phyloP scores from a whole-genome alignment of 2,888 invertebrate genomes.

The Harmothoe impar region DNA sequence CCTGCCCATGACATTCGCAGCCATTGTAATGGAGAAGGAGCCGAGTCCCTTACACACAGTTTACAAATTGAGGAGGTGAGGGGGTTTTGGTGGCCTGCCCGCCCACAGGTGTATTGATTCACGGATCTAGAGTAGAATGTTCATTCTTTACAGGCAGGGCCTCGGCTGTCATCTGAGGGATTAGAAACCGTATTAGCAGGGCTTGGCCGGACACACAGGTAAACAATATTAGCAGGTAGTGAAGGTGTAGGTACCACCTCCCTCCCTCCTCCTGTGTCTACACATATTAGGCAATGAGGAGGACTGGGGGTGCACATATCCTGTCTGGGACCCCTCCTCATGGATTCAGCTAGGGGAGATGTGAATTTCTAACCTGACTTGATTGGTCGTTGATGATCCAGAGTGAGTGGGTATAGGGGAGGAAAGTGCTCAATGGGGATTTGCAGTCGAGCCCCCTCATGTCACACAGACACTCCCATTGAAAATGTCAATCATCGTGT shows the following conservation, averaged over 20 bases:
- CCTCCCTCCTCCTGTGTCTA: not conserved
- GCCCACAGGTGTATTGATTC: constrained; percentile 5
- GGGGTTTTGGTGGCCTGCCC: not conserved
- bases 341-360: not conserved
- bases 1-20: not conserved
- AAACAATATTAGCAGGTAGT: constrained; percentile 37
- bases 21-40: not conserved
- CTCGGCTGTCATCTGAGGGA: not conserved
- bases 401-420: not conserved
- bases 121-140: not conserved
- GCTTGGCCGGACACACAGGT: not conserved
- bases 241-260: not conserved
- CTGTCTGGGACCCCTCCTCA: not conserved
- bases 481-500: not conserved
- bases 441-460: not conserved
- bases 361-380: constrained; percentile 3
- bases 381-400: constrained; percentile 26
- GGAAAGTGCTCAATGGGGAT: not conserved
- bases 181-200: constrained; percentile 2
- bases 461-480: not conserved
- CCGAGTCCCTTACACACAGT: not conserved
- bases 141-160: not conserved
- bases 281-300: not conserved
- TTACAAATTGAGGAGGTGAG: constrained; percentile 14
- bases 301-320: not conserved